Evolutionary conservation across 2,888 invertebrate species (phyloP).

Genomic region (Drosophila sordidula): DNA sequence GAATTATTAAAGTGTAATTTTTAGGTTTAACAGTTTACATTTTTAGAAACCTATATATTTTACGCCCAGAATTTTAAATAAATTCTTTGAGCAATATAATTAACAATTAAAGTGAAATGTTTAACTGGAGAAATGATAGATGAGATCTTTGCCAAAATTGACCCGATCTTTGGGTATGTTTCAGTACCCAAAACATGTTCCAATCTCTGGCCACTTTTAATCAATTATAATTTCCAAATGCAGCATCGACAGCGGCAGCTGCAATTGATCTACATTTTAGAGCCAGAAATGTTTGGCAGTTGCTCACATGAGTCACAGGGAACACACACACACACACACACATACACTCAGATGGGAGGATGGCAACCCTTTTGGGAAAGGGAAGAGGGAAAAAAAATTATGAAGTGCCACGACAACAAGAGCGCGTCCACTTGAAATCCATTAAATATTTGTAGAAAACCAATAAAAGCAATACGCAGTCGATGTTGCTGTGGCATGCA

Average conservation of each 20-base stretch:
- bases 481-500: conserved; percentile 43
- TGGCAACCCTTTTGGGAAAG: conserved; percentile 51
- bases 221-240: background rate
- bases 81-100: too few species aligned
- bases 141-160: too few species aligned
- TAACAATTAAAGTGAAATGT: too few species aligned
- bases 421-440: conserved; percentile 78
- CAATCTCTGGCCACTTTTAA: background rate
- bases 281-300: conserved; percentile 28
- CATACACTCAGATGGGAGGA: background rate
- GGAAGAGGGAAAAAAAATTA: conserved; percentile 43
- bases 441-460: conserved; percentile 80
- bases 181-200: background rate
- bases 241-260: conserved; percentile 26
- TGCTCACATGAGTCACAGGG: conserved; percentile 31
- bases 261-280: conserved; percentile 25
- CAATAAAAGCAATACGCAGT: conserved; percentile 74
- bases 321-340: background rate
- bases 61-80: too few species aligned
- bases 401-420: conserved; percentile 78
- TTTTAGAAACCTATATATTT: too few species aligned
- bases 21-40: too few species aligned
- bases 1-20: too few species aligned
- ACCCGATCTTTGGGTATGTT: background rate
- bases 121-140: too few species aligned